phyloP scores from a whole-genome alignment of 2,888 invertebrate species.

The Erynnis tages region DNA sequence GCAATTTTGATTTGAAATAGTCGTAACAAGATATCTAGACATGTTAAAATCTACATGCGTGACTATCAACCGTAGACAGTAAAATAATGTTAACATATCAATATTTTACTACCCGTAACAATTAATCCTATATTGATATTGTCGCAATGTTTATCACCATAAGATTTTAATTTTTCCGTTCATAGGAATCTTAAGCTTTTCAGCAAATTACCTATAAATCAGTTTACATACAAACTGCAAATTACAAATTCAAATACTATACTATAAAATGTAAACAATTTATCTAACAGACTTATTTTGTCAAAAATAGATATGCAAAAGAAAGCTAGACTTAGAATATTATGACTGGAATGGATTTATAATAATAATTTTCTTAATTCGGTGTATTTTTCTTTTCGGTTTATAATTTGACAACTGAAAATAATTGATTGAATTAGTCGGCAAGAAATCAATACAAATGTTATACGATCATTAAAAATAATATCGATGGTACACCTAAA shows the following conservation, averaged over 20 bases:
- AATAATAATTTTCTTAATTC: no score
- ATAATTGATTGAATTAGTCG: no score
- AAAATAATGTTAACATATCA: slow-evolving; percentile 8
- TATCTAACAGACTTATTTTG: no score
- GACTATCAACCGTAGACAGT: slow-evolving; percentile 20
- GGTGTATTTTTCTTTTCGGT: no score
- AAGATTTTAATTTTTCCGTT: slow-evolving; percentile 38
- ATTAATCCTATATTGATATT: slow-evolving; percentile 74
- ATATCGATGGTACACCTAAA: no score
- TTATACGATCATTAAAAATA: no score
- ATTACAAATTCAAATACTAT: neutral
- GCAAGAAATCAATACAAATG: no score
- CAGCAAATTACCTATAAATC: slow-evolving; percentile 25
- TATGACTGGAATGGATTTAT: no score
- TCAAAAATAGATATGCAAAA: no score
- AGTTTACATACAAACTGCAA: slow-evolving; percentile 1
- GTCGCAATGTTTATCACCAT: slow-evolving; percentile 73
- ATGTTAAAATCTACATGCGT: slow-evolving; percentile 7
- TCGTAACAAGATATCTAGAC: neutral
- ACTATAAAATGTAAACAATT: no score
- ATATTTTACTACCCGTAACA: slow-evolving; percentile 38
- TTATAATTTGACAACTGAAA: no score
- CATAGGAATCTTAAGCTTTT: slow-evolving; percentile 31
- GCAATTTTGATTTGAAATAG: slow-evolving; percentile 2
- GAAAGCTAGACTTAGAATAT: no score